Conservation (phyloP, 2,888 invertebrate species). For the Drosophila infuscata region DNA sequence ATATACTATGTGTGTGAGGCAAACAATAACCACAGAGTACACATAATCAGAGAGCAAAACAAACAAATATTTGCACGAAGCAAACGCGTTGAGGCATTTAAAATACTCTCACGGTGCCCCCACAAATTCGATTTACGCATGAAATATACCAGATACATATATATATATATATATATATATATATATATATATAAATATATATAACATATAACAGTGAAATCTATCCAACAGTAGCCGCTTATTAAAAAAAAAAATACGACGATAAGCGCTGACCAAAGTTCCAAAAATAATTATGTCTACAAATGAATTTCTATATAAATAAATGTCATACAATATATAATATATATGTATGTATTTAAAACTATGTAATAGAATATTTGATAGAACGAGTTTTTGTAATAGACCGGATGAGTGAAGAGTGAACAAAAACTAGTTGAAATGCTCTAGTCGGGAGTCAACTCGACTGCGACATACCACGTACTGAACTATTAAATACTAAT, state of each 20-base stretch:
- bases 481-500: background rate
- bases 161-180: slow-evolving; percentile 1
- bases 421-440: background rate
- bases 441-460: background rate
- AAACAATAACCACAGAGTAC: slow-evolving; percentile 3
- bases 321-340: background rate
- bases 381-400: slow-evolving; percentile 52
- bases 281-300: slow-evolving; percentile 17
- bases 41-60: slow-evolving; percentile 18
- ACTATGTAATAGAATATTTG: slow-evolving; percentile 40
- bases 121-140: slow-evolving; percentile 62
- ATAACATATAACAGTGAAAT: background rate
- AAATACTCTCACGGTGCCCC: slow-evolving; percentile 48
- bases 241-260: background rate
- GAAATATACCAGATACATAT: slow-evolving; percentile 38
- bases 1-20: background rate
- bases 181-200: slow-evolving; percentile 1
- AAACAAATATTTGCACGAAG: slow-evolving; percentile 37
- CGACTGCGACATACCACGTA: background rate
- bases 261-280: slow-evolving; percentile 39
- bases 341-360: slow-evolving; percentile 10
- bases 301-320: slow-evolving; percentile 27
- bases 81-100: slow-evolving; percentile 54
- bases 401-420: slow-evolving; percentile 35
- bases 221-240: background rate